Conservation (phyloP, 2,113 vertebrate genomes). For the Dipodomys merriami region DNA sequence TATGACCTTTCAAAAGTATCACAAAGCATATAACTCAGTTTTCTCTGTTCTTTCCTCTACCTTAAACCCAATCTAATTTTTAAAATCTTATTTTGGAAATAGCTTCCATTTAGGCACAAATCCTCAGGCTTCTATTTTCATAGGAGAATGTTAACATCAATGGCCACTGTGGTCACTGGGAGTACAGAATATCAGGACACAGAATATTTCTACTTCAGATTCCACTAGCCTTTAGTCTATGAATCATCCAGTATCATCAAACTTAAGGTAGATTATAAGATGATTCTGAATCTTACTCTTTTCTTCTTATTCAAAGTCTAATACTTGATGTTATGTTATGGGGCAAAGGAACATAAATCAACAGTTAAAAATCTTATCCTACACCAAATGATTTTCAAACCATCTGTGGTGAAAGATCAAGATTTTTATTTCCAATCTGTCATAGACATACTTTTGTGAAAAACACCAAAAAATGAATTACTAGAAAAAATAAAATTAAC, state of each 20-base stretch:
- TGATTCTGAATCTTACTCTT: conserved; percentile 36
- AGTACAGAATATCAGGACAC: neutral
- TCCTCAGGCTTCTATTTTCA: neutral
- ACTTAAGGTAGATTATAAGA: neutral
- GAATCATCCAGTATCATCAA: conserved; percentile 28
- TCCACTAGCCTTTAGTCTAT: neutral
- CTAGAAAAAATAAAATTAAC: conserved; percentile 72
- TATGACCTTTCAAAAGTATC: neutral
- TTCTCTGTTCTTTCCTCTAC: neutral
- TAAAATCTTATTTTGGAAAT: conserved; percentile 34
- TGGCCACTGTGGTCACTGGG: neutral
- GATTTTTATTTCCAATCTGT: conserved; percentile 81
- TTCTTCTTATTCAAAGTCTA: conserved; percentile 61
- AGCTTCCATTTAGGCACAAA: neutral
- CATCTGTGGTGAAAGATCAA: conserved; percentile 82
- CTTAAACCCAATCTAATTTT: neutral
- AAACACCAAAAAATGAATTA: conserved; percentile 76
- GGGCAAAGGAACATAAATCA: conserved; percentile 77
- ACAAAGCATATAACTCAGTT: neutral
- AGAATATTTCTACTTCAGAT: neutral
- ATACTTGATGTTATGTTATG: conserved; percentile 60
- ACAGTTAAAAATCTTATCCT: conserved; percentile 75
- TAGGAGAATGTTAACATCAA: neutral
- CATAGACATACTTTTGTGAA: conserved; percentile 74
- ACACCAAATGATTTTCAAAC: conserved; percentile 77